Conservation (phyloP, 2,113 vertebrate species). For the Mobula birostris region DNA sequence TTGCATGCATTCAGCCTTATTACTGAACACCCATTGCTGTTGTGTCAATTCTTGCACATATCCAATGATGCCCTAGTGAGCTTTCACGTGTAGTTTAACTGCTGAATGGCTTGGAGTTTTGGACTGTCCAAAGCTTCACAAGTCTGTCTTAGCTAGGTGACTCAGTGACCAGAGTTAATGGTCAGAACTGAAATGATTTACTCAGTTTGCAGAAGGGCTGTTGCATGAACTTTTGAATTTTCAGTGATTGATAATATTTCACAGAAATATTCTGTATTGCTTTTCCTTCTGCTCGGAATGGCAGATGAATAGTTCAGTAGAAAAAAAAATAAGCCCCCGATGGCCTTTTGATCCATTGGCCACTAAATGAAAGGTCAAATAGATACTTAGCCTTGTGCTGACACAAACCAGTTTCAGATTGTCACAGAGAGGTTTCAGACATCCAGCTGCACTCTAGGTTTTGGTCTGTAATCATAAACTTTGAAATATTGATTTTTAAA, state of each 20-base stretch:
- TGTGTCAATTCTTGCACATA: not conserved
- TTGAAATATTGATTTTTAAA: not conserved
- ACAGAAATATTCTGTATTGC: not conserved
- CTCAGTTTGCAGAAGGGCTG: not conserved
- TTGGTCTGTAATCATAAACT: not conserved
- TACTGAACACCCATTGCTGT: not conserved
- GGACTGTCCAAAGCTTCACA: not conserved
- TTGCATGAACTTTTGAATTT: not conserved
- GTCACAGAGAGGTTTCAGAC: not conserved
- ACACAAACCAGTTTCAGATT: slow-evolving; percentile 4
- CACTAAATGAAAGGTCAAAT: slow-evolving; percentile 1
- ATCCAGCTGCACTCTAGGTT: not conserved
- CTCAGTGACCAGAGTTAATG: not conserved
- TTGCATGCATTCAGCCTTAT: not conserved
- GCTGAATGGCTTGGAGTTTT: not conserved
- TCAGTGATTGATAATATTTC: not conserved
- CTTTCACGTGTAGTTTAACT: not conserved
- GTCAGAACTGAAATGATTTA: not conserved
- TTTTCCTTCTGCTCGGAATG: not conserved
- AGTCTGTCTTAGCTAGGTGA: not conserved
- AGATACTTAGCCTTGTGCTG: not conserved
- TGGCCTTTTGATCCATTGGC: not conserved
- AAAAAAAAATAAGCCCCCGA: not conserved
- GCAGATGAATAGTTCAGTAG: not conserved
- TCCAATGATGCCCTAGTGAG: not conserved